phyloP scores from a whole-genome alignment of 1,140 invertebrate genomes.

The Euura saliciscinereae region DNA sequence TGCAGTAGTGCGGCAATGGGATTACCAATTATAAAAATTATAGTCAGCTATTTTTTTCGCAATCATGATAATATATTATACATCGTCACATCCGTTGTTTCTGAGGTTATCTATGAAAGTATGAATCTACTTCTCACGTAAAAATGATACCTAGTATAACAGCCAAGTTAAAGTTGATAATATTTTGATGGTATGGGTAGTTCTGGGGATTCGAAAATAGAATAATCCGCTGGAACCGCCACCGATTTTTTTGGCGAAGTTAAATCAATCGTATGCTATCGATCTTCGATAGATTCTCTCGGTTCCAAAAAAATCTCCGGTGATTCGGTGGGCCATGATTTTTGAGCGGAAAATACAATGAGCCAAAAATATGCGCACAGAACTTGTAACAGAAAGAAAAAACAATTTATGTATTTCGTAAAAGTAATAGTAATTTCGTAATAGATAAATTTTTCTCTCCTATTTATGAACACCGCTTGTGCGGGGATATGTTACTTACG shows the following conservation, averaged over 20 bases:
- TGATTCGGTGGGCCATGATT: slow-evolving; percentile 32
- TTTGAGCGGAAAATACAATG: slow-evolving; percentile 43
- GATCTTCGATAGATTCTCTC: neutral
- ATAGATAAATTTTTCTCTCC: too few species aligned
- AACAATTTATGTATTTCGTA: slow-evolving; percentile 7
- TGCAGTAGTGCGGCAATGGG: too few species aligned
- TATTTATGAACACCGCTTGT: too few species aligned
- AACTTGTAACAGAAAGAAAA: slow-evolving; percentile 40
- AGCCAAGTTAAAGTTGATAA: slow-evolving; percentile 21
- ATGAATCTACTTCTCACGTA: too few species aligned
- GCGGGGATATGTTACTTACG: slow-evolving; percentile 34
- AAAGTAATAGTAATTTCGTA: too few species aligned
- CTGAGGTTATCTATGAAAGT: too few species aligned
- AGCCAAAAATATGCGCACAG: slow-evolving; percentile 49
- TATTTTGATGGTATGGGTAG: slow-evolving; percentile 29
- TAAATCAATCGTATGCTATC: slow-evolving; percentile 18
- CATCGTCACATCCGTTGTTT: too few species aligned
- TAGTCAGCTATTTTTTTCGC: too few species aligned
- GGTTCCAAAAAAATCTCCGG: slow-evolving; percentile 16
- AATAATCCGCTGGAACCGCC: slow-evolving; percentile 36
- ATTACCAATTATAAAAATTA: too few species aligned
- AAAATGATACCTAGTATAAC: too few species aligned
- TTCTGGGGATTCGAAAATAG: slow-evolving; percentile 30
- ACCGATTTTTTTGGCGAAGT: slow-evolving; percentile 50
- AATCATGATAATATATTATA: too few species aligned